Base-by-base conservation (phyloP, 30 jellyfish, hydroid and myxozoan genomes). In the Sanderia malayensis region DNA sequence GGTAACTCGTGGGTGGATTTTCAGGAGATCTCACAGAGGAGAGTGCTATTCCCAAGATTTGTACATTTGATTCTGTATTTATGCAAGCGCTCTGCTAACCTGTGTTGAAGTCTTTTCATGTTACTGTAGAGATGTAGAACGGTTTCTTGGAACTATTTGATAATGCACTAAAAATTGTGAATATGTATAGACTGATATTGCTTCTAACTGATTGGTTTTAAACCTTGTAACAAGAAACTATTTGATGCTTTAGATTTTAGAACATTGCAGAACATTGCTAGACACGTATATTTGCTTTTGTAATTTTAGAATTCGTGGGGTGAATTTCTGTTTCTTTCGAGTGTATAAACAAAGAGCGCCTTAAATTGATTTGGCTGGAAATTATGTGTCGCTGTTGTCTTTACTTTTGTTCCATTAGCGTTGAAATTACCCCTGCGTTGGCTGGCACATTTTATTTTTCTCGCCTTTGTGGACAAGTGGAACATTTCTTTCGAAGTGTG, bases 251-350 rank as follows among this genome's bases (percentile, higher is more conserved):
- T 75, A 78, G 73, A 61, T 47, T 44, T 73, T 27, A 15, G 63
- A 62, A 73, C 63, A 61, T 58, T 77, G 62, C 58, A 69, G 55
- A 68, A 76, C 88, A 44, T 44, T 62, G 80, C 46, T 61, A 64
- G 88, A 28, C 63, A 61, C n/a, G n/a, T n/a, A n/a, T n/a, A 76
- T 76, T 76, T 76, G 62, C 88, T 76, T 76, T 76, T 76, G 81
- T 76, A 76, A 76, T 76, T 74, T 76, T 37, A 55, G 46, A 65
- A 59, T n/a, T 60, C 29, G 88, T 53, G 88, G 88, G 88, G 63
- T 76, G 63, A 61, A 76, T 4, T 76, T 46, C 63, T 63, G 88
- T 64, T 76, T 76, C 80, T 76, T 66, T 66, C 64, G 26, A 31
- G 52, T 22, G 30, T 76, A 76, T 76, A 76, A n/a, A n/a, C n/a